Evolutionary conservation across 2,113 vertebrate species (phyloP).

Genomic region (Notothenia rossii): DNA sequence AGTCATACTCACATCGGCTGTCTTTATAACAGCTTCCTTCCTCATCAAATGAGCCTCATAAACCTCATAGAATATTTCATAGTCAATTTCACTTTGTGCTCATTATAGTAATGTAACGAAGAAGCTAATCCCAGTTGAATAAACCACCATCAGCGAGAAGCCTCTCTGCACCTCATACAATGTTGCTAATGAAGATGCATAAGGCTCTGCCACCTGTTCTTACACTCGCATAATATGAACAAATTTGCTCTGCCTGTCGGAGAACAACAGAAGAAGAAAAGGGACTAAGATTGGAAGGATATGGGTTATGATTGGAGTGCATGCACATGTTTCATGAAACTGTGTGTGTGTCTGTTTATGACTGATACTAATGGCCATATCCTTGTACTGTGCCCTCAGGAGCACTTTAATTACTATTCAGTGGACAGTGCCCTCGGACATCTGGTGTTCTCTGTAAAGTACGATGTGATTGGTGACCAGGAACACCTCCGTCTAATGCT

Average conservation of each 20-base stretch:
- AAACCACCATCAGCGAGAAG: conserved; percentile 17
- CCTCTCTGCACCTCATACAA: conserved; percentile 32
- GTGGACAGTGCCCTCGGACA: conserved; percentile 92
- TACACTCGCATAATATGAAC: conserved; percentile 30
- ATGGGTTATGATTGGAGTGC: neutral
- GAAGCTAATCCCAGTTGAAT: conserved; percentile 34
- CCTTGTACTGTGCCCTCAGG: conserved; percentile 83
- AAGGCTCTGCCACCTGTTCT: conserved; percentile 53
- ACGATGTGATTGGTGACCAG: conserved; percentile 94
- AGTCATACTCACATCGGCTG: neutral
- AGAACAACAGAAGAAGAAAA: conserved; percentile 16
- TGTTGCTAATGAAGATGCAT: conserved; percentile 63
- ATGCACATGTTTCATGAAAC: neutral
- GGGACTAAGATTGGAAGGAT: neutral
- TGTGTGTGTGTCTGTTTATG: conserved; percentile 26
- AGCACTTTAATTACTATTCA: conserved; percentile 99
- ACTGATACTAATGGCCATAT: conserved; percentile 48
- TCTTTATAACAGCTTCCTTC: conserved; percentile 28
- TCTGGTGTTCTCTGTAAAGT: conserved; percentile 97
- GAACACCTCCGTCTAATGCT: conserved; percentile 95
- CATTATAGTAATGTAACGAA: conserved; percentile 57
- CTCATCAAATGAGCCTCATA: conserved; percentile 38
- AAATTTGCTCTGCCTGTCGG: conserved; percentile 33
- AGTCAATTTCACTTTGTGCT: conserved; percentile 53
- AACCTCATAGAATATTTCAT: conserved; percentile 29